phyloP scores from a whole-genome alignment of 2,113 vertebrate species.

The Montifringilla adamsi region DNA sequence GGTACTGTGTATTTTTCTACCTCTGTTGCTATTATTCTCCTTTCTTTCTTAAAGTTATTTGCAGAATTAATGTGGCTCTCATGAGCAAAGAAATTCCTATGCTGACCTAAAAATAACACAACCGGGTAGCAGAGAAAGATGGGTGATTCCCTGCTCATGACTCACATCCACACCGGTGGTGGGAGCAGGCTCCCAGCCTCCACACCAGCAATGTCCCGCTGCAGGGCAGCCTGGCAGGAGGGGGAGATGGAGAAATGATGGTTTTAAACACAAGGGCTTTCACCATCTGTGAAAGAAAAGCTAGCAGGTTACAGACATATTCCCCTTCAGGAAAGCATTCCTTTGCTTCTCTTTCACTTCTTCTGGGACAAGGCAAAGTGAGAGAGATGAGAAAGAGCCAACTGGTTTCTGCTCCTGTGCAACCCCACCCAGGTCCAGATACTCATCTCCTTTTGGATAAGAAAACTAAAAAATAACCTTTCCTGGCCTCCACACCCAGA shows the following conservation, averaged over 20 bases:
- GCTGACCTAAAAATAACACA: background rate
- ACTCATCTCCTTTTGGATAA: constrained; percentile 49
- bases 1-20: fast-evolving
- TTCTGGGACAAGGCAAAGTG: background rate
- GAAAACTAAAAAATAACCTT: constrained; percentile 17
- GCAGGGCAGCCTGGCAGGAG: background rate
- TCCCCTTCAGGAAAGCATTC: constrained; percentile 35
- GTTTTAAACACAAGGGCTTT: background rate
- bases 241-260: background rate
- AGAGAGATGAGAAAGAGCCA: constrained; percentile 6
- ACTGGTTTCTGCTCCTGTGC: constrained; percentile 33
- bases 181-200: background rate
- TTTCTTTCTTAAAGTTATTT: background rate
- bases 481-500: constrained; percentile 21
- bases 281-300: background rate
- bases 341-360: constrained; percentile 9
- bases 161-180: background rate
- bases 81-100: background rate
- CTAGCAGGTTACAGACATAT: background rate
- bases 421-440: constrained; percentile 57
- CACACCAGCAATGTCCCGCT: background rate
- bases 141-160: background rate
- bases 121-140: background rate
- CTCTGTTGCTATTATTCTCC: background rate
- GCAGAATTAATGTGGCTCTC: background rate